phyloP scores from a whole-genome alignment of 1,140 invertebrate species.

The Diuraphis noxia region DNA sequence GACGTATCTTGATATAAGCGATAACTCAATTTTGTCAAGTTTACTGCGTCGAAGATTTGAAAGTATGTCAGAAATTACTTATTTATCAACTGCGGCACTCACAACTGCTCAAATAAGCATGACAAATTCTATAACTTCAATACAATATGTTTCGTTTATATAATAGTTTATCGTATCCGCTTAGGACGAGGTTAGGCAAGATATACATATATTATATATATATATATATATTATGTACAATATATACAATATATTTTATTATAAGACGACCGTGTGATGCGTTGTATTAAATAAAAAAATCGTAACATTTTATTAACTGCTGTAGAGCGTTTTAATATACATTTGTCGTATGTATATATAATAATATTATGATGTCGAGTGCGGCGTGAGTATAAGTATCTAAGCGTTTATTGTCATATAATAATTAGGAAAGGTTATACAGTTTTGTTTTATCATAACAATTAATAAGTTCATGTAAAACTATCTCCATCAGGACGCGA shows the following conservation, averaged over 20 bases:
- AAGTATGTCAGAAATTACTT: neutral
- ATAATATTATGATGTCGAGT: neutral
- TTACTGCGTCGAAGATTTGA: neutral
- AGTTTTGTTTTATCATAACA: neutral
- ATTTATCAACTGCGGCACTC: neutral
- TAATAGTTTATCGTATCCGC: neutral
- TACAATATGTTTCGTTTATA: neutral
- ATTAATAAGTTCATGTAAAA: neutral
- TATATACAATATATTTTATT: neutral
- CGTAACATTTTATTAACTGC: neutral
- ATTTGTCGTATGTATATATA: neutral
- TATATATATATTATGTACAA: too few species aligned
- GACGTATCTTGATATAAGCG: neutral
- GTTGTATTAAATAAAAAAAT: conserved; percentile 1
- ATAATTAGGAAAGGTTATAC: neutral
- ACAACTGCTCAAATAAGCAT: neutral
- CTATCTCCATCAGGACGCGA: neutral
- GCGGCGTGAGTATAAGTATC: too few species aligned
- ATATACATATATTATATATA: too few species aligned
- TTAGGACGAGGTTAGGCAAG: neutral
- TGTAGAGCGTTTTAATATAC: neutral
- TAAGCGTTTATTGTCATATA: neutral
- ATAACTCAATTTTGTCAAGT: neutral
- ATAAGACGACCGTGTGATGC: neutral
- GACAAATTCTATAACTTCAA: neutral